Base-by-base conservation (phyloP, 1,140 invertebrate genomes). In the Dendrolimus kikuchii region DNA sequence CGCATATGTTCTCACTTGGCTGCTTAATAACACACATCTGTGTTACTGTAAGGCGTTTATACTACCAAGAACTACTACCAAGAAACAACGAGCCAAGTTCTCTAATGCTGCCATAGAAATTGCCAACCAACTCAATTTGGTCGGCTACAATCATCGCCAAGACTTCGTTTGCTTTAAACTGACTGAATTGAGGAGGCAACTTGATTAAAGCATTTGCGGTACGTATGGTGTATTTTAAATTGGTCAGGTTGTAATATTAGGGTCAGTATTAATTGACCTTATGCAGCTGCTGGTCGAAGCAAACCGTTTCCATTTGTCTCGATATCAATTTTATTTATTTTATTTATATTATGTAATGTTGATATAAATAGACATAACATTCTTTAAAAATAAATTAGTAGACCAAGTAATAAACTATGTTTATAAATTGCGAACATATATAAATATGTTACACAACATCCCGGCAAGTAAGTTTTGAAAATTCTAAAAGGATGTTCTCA, bases 201-300 rank as follows among this genome's bases (percentile, higher is more conserved):
- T 48, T n/a, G 6, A 4, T 48, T 48, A 38, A 48, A 36, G 38
- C 38, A 36, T 48, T 48, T 48, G 46, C 23, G 23, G 38, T 23
- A 36, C 36, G 8, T 42, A 57, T 47, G 53, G 55, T 57, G 60
- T 61, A 53, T 67, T 58, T 68, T 69, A 60, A 70, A 69, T 73
- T 66, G 52, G 68, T 61, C 63, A 66, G 59, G 55, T 79, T 76
- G 49, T 68, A 74, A 66, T 71, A 51, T 73, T 66, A 76, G 71
- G 74, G 79, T 82, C 79, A 82, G 64, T 68, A 59, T 57, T 74
- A 82, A 82, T 82, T 82, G 75, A 82, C 79, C 79, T 64, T 55
- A 71, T 68, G 71, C 71, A 74, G 77, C 77, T 75, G 78, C 73
- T 71, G 71, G 46, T 56, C 62, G 66, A 61, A 65, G 67, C 64